Evolutionary conservation across 2,113 vertebrate genomes (phyloP).

Genomic region (Cervus canadensis): DNA sequence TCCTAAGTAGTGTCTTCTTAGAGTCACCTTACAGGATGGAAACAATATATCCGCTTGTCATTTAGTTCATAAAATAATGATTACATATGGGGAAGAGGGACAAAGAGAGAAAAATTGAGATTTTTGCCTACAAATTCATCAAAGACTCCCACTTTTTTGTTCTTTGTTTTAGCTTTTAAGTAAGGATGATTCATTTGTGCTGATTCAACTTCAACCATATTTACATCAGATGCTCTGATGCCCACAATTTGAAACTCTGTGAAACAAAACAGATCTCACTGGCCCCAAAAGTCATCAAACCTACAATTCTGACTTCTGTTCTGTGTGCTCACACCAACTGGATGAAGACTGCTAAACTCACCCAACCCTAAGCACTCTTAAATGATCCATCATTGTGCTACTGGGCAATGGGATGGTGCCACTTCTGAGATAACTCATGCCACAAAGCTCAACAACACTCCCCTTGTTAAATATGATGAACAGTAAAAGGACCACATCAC

Average conservation of each 20-base stretch:
- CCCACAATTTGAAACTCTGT: not conserved
- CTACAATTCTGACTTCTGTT: not conserved
- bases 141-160: not conserved
- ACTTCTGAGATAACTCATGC: not conserved
- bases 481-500: not conserved
- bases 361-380: not conserved
- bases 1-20: not conserved
- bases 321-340: not conserved
- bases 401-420: not conserved
- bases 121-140: not conserved
- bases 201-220: not conserved
- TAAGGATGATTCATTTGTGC: not conserved
- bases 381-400: fast-evolving
- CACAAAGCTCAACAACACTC: not conserved
- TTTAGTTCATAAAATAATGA: not conserved
- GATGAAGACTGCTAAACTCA: not conserved
- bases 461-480: not conserved
- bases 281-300: not conserved
- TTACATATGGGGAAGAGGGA: no score
- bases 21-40: not conserved
- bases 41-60: not conserved
- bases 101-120: not conserved
- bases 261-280: not conserved
- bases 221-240: not conserved
- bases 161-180: not conserved